phyloP scores from a whole-genome alignment of 2,888 invertebrate species.

The Amphiduros pacificus region DNA sequence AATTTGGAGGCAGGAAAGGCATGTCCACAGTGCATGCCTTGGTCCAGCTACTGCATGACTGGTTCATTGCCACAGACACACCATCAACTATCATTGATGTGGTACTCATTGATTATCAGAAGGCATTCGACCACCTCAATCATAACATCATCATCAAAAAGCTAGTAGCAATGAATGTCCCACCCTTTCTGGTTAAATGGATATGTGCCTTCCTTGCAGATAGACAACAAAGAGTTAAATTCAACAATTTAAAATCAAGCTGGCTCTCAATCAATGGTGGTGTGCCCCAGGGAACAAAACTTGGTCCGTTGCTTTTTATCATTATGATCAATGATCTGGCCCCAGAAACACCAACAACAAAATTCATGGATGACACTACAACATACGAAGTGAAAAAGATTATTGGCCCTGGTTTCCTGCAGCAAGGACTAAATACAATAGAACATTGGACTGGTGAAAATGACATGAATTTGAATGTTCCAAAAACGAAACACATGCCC shows the following conservation, averaged over 20 bases:
- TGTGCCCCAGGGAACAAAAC: neutral
- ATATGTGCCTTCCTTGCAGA: neutral
- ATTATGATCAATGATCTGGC: neutral
- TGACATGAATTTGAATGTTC: too few relatives aligned
- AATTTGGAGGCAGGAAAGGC: neutral
- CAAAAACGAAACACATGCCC: too few relatives aligned
- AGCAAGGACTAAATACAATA: too few relatives aligned
- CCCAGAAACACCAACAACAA: neutral
- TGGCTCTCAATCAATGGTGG: neutral
- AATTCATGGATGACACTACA: neutral
- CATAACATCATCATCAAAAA: neutral
- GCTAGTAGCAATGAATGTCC: neutral
- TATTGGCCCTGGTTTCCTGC: too few relatives aligned
- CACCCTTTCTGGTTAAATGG: neutral
- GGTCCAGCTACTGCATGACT: neutral
- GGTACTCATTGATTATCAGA: neutral
- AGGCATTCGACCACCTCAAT: neutral
- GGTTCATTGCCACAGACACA: neutral
- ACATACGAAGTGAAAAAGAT: too few relatives aligned
- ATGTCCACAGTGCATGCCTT: neutral
- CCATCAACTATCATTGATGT: neutral
- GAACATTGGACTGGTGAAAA: too few relatives aligned
- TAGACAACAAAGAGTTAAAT: neutral
- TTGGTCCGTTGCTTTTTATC: too few relatives aligned
- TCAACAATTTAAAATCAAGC: neutral